These are phyloP conservation scores for Platalea minor DNA, from an alignment of 2,797 vertebrate species.

Conservation along the genomic window DNA sequence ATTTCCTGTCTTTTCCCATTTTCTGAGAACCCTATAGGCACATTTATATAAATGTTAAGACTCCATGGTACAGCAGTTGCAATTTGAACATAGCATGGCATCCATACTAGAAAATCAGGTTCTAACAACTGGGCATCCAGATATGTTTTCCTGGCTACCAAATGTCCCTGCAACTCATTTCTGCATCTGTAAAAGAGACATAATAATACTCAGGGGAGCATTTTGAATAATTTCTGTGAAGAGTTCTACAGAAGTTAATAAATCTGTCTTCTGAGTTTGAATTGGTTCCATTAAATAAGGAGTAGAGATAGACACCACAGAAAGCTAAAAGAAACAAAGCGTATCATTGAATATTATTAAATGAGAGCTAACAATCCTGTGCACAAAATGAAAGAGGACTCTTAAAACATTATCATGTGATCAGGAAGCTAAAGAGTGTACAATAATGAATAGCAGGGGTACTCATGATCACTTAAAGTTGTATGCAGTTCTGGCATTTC, in stretches of 20 bases:
- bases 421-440: neutral
- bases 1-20: neutral
- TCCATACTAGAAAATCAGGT: neutral
- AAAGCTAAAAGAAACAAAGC: neutral
- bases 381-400: neutral
- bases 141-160: neutral
- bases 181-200: neutral
- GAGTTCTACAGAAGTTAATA: neutral
- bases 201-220: neutral
- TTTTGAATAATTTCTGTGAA: neutral
- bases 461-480: neutral
- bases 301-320: neutral
- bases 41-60: neutral
- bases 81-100: neutral
- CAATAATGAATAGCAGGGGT: neutral
- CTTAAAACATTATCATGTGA: neutral
- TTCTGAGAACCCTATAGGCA: neutral
- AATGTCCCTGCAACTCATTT: neutral
- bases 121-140: neutral
- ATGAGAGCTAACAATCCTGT: neutral
- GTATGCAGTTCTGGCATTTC: neutral
- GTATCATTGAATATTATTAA: neutral
- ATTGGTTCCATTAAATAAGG: neutral
- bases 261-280: neutral
- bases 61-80: neutral